phyloP scores from a whole-genome alignment of 92 coral and sea anemone genomes.

The Hydrozoanthus gracilis region DNA sequence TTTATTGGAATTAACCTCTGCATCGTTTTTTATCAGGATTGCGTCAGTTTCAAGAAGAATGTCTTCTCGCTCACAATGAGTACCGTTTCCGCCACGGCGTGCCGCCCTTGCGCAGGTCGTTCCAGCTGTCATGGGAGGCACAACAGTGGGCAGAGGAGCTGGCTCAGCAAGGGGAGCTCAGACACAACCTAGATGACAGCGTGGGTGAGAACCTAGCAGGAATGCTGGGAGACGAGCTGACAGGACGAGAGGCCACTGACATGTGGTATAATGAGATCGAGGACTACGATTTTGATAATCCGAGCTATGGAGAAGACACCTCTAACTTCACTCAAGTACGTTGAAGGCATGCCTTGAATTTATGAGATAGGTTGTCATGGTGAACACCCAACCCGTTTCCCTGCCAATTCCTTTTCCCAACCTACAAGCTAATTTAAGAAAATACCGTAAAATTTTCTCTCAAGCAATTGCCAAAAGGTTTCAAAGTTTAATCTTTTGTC shows the following conservation, averaged over 20 bases:
- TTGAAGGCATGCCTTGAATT: background rate
- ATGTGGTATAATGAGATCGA: conserved; percentile 98
- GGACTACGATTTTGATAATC: conserved; percentile 80
- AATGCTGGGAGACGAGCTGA: conserved; percentile 86
- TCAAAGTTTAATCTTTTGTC: too few relatives aligned
- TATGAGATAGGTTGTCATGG: background rate
- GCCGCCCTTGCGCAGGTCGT: conserved; percentile 95
- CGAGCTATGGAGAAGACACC: conserved; percentile 90
- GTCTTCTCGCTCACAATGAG: conserved; percentile 87
- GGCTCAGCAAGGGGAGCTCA: conserved; percentile 82
- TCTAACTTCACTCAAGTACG: conserved; percentile 95
- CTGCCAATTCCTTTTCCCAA: too few relatives aligned
- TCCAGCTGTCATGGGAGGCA: conserved; percentile 94
- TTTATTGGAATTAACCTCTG: too few relatives aligned
- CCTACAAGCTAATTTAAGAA: too few relatives aligned
- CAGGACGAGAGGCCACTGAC: conserved; percentile 89
- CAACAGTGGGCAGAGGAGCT: conserved; percentile 98
- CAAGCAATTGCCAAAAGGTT: too few relatives aligned
- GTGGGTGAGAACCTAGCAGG: conserved; percentile 99
- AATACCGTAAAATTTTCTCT: too few relatives aligned
- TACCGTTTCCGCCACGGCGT: conserved; percentile 91
- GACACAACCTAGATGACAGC: conserved; percentile 88
- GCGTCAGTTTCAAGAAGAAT: conserved; percentile 95
- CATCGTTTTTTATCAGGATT: conserved; percentile 61
- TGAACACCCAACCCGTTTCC: too few relatives aligned